A percentile compares a stretch with the other conserved stretches of the same genome.
Evolutionary conservation across 2,888 invertebrate genomes (phyloP).

Genomic region (Drosophila percnosoma): DNA sequence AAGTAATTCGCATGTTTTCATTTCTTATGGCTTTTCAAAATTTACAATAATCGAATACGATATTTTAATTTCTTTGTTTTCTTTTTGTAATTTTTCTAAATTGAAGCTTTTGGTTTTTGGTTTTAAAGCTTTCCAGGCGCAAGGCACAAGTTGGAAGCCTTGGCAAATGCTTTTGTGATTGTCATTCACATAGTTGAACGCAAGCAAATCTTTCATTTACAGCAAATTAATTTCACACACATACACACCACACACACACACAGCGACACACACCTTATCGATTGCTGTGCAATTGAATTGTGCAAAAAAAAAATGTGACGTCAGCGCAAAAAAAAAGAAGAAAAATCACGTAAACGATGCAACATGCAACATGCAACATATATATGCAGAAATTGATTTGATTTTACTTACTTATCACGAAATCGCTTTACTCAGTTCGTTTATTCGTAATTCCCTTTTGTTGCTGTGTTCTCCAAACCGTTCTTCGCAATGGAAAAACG

Average conservation of each 20-base stretch:
- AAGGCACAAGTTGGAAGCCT: conserved; percentile 34
- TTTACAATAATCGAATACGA: conserved; percentile 29
- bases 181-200: conserved; percentile 47
- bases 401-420: conserved; percentile 49
- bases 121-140: conserved; percentile 23
- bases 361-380: conserved; percentile 18
- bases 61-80: neutral
- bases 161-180: conserved; percentile 72
- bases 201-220: conserved; percentile 54
- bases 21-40: conserved; percentile 36
- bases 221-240: conserved; percentile 33
- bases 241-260: conserved; percentile 16
- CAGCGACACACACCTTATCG: conserved; percentile 30
- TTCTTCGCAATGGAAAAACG: conserved; percentile 26
- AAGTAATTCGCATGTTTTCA: conserved; percentile 55
- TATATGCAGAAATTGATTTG: conserved; percentile 36
- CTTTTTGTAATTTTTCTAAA: conserved; percentile 4
- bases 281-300: conserved; percentile 52
- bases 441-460: conserved; percentile 59
- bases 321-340: conserved; percentile 33
- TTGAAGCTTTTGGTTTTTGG: conserved; percentile 27
- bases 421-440: conserved; percentile 61
- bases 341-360: conserved; percentile 33
- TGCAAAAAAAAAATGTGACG: conserved; percentile 40
- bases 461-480: conserved; percentile 65